These are phyloP conservation scores for Pseudorhombus dupliciocellatus DNA, from an alignment of 2,113 vertebrate genomes.

Conservation along the genomic window DNA sequence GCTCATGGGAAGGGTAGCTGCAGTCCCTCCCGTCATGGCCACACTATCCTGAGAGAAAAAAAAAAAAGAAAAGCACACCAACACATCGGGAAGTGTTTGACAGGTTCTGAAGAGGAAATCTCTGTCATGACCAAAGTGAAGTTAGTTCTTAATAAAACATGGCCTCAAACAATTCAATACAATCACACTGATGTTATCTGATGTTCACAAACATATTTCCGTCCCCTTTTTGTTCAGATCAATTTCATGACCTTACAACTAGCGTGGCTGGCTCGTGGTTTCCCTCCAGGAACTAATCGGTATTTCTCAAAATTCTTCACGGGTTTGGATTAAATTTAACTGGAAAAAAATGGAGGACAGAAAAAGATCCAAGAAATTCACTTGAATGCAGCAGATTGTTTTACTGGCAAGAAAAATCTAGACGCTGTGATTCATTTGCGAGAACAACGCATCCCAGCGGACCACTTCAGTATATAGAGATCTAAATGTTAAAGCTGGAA, in stretches of 20 bases:
- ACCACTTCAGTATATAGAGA: neutral
- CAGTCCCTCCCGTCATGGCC: constrained; percentile 95
- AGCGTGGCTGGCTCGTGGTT: neutral
- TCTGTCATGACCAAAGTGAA: no score
- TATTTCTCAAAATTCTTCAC: neutral
- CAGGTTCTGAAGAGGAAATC: no score
- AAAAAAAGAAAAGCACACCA: no score
- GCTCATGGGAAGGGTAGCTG: constrained; percentile 95
- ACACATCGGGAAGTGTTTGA: constrained; percentile 3
- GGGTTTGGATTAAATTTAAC: neutral
- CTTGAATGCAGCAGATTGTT: neutral
- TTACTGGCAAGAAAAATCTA: neutral
- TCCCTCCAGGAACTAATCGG: constrained; percentile 31
- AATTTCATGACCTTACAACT: no score
- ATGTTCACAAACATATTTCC: no score
- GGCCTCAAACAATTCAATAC: no score
- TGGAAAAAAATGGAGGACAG: neutral
- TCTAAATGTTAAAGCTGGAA: neutral
- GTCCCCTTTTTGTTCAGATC: no score
- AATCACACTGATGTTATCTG: no score
- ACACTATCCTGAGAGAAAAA: constrained; percentile 86
- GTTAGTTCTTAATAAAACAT: no score
- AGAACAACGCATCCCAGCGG: neutral
- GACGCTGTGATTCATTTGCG: neutral
- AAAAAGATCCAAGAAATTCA: neutral